A percentile compares a stretch with the other conserved stretches of the same genome.
Conservation (phyloP, 35 echinoderm and acorn worm genomes). For the Antedon bifida region DNA sequence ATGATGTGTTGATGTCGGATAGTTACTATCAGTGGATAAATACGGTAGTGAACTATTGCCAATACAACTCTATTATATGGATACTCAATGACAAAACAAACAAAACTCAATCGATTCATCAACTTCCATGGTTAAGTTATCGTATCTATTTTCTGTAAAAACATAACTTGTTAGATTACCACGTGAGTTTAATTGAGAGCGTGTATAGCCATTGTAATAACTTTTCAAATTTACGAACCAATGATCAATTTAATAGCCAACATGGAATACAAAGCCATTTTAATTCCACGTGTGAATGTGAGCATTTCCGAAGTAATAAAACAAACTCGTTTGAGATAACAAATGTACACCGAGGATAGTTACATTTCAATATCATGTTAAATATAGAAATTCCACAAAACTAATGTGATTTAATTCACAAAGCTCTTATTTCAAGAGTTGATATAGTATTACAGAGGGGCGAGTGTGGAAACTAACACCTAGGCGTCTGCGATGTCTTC, state of each 20-base stretch:
- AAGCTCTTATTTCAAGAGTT: not conserved
- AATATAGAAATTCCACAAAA: not conserved
- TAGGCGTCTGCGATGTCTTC: not conserved
- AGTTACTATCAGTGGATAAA: too few species aligned
- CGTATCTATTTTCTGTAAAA: not conserved
- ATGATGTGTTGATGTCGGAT: too few species aligned
- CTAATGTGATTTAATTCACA: not conserved
- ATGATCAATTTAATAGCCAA: too few species aligned
- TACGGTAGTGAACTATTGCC: too few species aligned
- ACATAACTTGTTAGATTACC: not conserved
- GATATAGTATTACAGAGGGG: not conserved
- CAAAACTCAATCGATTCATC: not conserved
- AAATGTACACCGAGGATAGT: not conserved
- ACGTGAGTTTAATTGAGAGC: not conserved
- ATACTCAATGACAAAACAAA: not conserved
- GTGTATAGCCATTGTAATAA: not conserved
- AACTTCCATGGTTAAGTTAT: not conserved
- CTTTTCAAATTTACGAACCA: too few species aligned
- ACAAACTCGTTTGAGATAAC: not conserved
- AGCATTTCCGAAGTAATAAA: not conserved
- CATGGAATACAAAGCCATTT: not conserved
- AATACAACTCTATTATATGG: not conserved
- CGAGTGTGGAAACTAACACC: not conserved
- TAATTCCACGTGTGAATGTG: not conserved
- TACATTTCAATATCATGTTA: not conserved